phyloP scores from a whole-genome alignment of 2,113 vertebrate species.

The Chionis minor region DNA sequence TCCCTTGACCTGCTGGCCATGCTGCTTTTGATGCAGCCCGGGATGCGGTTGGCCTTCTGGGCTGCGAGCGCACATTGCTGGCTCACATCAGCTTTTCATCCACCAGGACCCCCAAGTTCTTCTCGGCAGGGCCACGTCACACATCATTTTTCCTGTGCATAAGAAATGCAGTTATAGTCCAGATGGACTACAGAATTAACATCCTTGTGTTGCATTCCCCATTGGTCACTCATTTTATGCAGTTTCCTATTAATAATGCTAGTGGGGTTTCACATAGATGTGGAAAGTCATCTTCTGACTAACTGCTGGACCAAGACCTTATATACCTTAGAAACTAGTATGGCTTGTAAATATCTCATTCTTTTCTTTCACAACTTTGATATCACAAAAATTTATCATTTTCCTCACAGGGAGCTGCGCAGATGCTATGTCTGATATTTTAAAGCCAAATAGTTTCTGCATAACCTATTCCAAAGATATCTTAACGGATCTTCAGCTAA shows the following conservation, averaged over 20 bases:
- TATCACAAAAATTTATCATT: neutral
- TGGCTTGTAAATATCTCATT: neutral
- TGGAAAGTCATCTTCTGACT: neutral
- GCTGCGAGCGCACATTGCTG: neutral
- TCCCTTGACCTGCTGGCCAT: neutral
- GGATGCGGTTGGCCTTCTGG: neutral
- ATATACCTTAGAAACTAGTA: neutral
- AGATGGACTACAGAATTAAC: neutral
- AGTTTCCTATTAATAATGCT: neutral
- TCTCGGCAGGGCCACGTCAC: neutral
- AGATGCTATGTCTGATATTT: neutral
- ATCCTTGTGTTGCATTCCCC: neutral
- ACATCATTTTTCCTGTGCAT: neutral
- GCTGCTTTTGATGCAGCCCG: neutral
- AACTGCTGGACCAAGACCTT: neutral
- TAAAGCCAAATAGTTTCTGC: conserved; percentile 9
- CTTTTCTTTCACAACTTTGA: neutral
- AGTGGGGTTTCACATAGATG: neutral
- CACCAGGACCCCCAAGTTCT: neutral
- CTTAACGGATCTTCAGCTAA: neutral
- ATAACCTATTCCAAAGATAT: neutral
- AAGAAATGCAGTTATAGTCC: neutral
- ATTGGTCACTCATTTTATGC: neutral
- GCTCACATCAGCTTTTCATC: neutral
- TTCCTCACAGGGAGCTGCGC: neutral